Conservation (phyloP, 2,113 vertebrate species). For the Neogobius melanostomus region DNA sequence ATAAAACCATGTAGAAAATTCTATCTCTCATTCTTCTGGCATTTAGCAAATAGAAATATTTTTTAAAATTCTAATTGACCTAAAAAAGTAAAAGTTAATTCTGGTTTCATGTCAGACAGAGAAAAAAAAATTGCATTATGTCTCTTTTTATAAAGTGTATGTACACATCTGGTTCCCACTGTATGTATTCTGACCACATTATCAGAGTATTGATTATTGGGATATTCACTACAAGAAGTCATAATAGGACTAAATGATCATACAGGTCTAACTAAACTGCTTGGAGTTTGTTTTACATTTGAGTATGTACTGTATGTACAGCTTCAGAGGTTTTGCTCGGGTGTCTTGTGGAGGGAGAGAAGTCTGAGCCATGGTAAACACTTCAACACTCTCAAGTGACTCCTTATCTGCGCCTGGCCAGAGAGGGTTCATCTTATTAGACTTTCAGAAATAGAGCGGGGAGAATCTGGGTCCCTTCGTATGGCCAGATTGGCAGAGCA, state of each 20-base stretch:
- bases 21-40: no score
- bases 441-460: conserved; percentile 71
- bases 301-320: conserved; percentile 10
- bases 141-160: no score
- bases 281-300: no score
- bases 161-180: no score
- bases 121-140: no score
- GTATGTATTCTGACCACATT: no score
- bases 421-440: conserved; percentile 71
- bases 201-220: conserved; percentile 3
- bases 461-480: conserved; percentile 53
- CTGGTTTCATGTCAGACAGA: no score
- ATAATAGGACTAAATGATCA: conserved; percentile 9
- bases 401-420: conserved; percentile 66
- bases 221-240: conserved; percentile 17
- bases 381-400: conserved; percentile 66
- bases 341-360: conserved; percentile 42
- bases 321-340: conserved; percentile 43
- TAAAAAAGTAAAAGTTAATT: no score
- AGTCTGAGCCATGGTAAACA: conserved; percentile 62
- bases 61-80: no score
- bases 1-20: no score
- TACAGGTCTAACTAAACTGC: not conserved
- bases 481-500: conserved; percentile 66
- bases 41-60: no score